Conservation (phyloP, 2,113 vertebrate species). For the Oncorhynchus kisutch region DNA sequence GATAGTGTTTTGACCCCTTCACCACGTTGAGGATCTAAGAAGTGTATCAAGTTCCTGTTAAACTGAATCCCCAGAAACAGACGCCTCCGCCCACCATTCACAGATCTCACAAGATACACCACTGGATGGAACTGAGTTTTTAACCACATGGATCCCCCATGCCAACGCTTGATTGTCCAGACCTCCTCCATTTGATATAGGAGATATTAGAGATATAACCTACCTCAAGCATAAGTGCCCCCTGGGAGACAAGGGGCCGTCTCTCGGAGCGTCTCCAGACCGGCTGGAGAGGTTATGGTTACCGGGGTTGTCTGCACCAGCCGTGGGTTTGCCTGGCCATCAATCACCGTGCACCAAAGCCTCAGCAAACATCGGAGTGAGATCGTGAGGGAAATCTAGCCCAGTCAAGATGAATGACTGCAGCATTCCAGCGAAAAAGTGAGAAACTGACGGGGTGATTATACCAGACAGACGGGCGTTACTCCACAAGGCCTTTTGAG, state of each 20-base stretch:
- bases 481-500: neutral
- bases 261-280: neutral
- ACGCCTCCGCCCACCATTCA: too few species aligned
- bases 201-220: neutral
- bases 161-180: too few species aligned
- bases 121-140: too few species aligned
- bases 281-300: neutral
- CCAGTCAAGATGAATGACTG: slow-evolving; percentile 15
- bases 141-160: neutral
- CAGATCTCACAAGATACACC: too few species aligned
- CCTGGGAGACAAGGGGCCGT: neutral
- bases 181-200: neutral
- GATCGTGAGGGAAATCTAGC: neutral
- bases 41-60: too few species aligned
- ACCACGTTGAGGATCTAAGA: too few species aligned
- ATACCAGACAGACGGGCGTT: neutral
- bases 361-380: neutral
- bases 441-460: neutral
- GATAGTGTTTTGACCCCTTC: too few species aligned
- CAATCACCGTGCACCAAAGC: neutral
- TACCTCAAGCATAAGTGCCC: neutral
- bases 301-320: slow-evolving; percentile 3
- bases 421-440: slow-evolving; percentile 4
- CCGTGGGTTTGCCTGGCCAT: neutral
- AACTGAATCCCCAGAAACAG: too few species aligned